A percentile compares a stretch with the other conserved stretches of the same genome.
Evolutionary conservation across 2,113 vertebrate genomes (phyloP).

Genomic region (Herpetotheres cachinnans): DNA sequence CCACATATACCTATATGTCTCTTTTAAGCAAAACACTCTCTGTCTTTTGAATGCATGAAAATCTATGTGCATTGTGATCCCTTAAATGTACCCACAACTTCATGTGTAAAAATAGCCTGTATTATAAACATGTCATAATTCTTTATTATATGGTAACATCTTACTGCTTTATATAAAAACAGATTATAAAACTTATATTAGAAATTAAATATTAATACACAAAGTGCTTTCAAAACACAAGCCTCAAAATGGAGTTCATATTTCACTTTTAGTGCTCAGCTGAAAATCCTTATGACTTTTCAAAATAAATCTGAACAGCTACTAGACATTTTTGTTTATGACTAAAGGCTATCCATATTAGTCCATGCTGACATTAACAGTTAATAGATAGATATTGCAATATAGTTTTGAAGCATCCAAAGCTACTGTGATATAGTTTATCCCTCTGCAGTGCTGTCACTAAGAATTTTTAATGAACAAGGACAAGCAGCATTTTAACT

Average conservation of each 20-base stretch:
- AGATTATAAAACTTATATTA: conserved; percentile 22
- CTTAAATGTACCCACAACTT: background rate
- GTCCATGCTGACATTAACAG: background rate
- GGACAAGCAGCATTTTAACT: background rate
- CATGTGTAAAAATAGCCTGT: conserved; percentile 3
- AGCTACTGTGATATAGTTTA: background rate
- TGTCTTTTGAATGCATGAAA: background rate
- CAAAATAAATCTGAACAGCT: background rate
- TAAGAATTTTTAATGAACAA: background rate
- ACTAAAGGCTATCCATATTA: background rate
- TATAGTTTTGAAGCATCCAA: background rate
- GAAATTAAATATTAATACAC: conserved; percentile 65
- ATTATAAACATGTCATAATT: background rate
- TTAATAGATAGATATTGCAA: background rate
- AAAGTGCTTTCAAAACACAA: background rate
- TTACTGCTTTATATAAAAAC: conserved; percentile 9
- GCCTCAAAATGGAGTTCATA: background rate
- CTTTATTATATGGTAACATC: background rate
- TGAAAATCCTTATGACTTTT: background rate
- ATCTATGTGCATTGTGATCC: background rate
- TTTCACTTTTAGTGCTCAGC: background rate
- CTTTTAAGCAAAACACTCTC: background rate
- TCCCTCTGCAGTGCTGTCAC: background rate
- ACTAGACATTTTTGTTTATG: background rate
- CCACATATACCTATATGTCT: background rate